A percentile compares a stretch with the other conserved stretches of the same genome.
These are phyloP conservation scores for Fragum sueziense DNA, from an alignment of 2,888 invertebrate genomes.

Conservation along the genomic window DNA sequence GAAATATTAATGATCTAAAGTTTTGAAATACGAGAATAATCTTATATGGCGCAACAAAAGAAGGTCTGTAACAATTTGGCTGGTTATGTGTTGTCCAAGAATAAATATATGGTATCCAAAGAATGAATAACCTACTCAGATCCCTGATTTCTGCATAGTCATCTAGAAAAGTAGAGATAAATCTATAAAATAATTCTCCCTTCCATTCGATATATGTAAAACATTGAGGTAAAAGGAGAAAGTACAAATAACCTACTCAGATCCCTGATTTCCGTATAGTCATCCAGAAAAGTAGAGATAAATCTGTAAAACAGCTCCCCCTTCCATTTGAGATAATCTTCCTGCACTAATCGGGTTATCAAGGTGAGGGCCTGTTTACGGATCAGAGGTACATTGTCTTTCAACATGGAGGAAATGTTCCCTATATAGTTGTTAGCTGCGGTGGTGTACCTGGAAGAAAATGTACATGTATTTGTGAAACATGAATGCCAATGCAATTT, in stretches of 20 bases:
- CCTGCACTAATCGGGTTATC: conserved; percentile 88
- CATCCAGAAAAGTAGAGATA: conserved; percentile 83
- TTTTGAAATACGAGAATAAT: too few relatives aligned
- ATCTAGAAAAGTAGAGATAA: conserved; percentile 84
- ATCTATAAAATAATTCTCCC: conserved; percentile 87
- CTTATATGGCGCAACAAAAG: too few relatives aligned
- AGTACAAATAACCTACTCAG: conserved; percentile 59
- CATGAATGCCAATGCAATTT: too few relatives aligned
- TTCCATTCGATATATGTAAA: conserved; percentile 88
- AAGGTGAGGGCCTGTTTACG: conserved; percentile 87
- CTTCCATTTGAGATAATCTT: conserved; percentile 88
- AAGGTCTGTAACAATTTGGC: too few relatives aligned
- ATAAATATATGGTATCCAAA: too few relatives aligned
- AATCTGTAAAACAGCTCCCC: conserved; percentile 87
- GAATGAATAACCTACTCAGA: conserved; percentile 60
- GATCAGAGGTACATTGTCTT: conserved; percentile 84
- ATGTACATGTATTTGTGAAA: too few relatives aligned
- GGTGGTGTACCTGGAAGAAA: conserved; percentile 86
- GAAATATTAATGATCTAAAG: too few relatives aligned
- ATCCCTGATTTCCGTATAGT: conserved; percentile 77
- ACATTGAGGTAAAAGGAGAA: neutral
- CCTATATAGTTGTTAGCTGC: conserved; percentile 87
- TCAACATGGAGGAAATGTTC: conserved; percentile 87
- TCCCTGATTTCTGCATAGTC: conserved; percentile 78
- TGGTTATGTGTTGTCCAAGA: too few relatives aligned